Percentiles rank a stretch among this genome's conserved stretches.
These are phyloP conservation scores for Sphaerophoria rueppellii DNA, from an alignment of 2,888 invertebrate genomes.

Conservation along the genomic window DNA sequence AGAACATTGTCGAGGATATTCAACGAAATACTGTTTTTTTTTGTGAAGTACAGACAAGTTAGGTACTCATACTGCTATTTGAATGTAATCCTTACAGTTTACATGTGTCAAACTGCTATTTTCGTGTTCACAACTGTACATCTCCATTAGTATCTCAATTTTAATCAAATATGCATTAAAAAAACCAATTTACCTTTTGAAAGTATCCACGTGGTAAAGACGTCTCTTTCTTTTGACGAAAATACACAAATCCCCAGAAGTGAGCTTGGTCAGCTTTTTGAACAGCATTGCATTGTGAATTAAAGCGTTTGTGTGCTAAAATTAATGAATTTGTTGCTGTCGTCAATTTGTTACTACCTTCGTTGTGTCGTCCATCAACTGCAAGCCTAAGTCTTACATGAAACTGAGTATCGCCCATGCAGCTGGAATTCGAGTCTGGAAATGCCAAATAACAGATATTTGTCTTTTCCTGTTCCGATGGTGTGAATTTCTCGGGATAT, in stretches of 20 bases:
- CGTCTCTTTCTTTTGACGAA: constrained; percentile 97
- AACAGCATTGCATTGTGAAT: constrained; percentile 89
- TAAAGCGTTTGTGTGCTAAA: constrained; percentile 86
- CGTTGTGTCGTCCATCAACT: constrained; percentile 82
- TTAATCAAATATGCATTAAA: too few species aligned
- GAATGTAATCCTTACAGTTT: too few species aligned
- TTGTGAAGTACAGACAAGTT: too few species aligned
- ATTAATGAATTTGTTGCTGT: constrained; percentile 78
- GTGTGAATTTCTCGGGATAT: constrained; percentile 82
- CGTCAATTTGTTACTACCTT: constrained; percentile 32
- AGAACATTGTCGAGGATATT: too few species aligned
- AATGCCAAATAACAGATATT: constrained; percentile 99
- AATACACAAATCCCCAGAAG: constrained; percentile 99
- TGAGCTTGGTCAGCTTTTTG: constrained; percentile 92
- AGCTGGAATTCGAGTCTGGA: constrained; percentile 99
- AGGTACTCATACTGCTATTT: too few species aligned
- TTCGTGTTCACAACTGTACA: too few species aligned
- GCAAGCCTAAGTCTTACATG: constrained; percentile 93
- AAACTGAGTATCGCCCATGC: constrained; percentile 99
- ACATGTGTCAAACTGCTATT: too few species aligned
- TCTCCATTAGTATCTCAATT: too few species aligned
- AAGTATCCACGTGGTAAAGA: constrained; percentile 97
- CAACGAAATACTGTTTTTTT: too few species aligned
- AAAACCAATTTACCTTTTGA: constrained; percentile 87
- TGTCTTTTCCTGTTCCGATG: constrained; percentile 93